phyloP scores from a whole-genome alignment of 2,888 invertebrate species.

The Trileptium ribeirensis region DNA sequence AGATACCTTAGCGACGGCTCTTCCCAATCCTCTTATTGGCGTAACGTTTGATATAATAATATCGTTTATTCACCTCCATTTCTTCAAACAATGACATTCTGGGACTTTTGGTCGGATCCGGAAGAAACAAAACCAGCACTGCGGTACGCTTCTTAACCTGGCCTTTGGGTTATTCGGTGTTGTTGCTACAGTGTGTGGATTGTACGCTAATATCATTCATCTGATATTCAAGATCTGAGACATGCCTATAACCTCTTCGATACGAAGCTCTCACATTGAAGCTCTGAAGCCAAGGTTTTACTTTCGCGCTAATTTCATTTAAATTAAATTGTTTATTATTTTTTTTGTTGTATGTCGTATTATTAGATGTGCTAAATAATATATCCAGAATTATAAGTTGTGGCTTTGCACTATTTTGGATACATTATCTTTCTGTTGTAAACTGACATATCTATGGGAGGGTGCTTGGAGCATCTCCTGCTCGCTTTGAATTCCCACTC shows the following conservation, averaged over 20 bases:
- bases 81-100: conserved; percentile 41
- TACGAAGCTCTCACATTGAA: too few species aligned
- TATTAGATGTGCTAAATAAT: too few species aligned
- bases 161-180: neutral
- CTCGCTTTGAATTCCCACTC: too few species aligned
- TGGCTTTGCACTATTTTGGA: too few species aligned
- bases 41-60: conserved; percentile 46
- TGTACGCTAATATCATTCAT: conserved; percentile 12
- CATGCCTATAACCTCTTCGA: too few species aligned
- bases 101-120: conserved; percentile 17
- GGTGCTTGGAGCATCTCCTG: too few species aligned
- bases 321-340: too few species aligned
- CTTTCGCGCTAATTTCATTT: too few species aligned
- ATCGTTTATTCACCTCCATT: conserved; percentile 45
- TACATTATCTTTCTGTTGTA: too few species aligned
- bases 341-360: neutral
- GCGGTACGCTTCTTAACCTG: neutral
- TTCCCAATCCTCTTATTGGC: conserved; percentile 47
- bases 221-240: neutral
- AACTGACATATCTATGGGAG: too few species aligned
- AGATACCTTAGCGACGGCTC: conserved; percentile 42
- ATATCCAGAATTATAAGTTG: too few species aligned
- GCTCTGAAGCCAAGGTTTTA: too few species aligned
- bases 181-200: conserved; percentile 10
- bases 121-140: neutral